These are phyloP conservation scores for Sebastes taczanowskii DNA, from an alignment of 2,797 vertebrate species.

Conservation along the genomic window DNA sequence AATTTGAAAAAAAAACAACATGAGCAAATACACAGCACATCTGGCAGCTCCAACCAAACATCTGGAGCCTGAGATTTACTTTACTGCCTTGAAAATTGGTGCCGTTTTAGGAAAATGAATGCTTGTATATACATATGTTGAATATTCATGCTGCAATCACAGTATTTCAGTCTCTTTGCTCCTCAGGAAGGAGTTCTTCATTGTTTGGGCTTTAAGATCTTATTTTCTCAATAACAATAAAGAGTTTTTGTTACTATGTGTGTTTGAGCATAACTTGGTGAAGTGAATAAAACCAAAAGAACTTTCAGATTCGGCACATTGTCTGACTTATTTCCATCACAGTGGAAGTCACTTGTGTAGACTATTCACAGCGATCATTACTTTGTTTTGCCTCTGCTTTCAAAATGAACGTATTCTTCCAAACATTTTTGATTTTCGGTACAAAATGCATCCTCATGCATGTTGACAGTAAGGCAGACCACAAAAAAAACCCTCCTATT, in stretches of 20 bases:
- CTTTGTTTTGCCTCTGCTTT: slow-evolving; percentile 10
- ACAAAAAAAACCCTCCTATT: slow-evolving; percentile 35
- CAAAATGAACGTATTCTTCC: background rate
- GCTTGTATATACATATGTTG: slow-evolving; percentile 12
- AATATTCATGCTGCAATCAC: background rate
- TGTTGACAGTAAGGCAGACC: slow-evolving; percentile 36
- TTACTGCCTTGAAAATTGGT: background rate
- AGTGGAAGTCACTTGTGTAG: background rate
- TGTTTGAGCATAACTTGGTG: slow-evolving; percentile 3
- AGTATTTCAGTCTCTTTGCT: slow-evolving; percentile 1
- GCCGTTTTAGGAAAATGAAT: slow-evolving; percentile 6
- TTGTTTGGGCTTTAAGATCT: background rate
- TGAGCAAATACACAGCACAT: background rate
- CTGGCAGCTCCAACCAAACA: background rate
- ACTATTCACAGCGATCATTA: slow-evolving; percentile 20
- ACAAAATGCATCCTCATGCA: slow-evolving; percentile 12
- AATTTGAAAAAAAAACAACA: background rate
- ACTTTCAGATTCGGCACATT: background rate
- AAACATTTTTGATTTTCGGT: slow-evolving; percentile 37
- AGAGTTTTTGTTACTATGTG: background rate
- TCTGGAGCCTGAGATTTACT: slow-evolving; percentile 2
- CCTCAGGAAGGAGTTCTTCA: slow-evolving; percentile 7
- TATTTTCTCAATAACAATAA: slow-evolving; percentile 33
- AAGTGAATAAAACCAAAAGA: background rate
- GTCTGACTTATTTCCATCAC: slow-evolving; percentile 1